Evolutionary conservation across 1,140 invertebrate species (phyloP), one percentile per base, ranked within the genome.

Genomic region (Drosophila sp.): DNA sequence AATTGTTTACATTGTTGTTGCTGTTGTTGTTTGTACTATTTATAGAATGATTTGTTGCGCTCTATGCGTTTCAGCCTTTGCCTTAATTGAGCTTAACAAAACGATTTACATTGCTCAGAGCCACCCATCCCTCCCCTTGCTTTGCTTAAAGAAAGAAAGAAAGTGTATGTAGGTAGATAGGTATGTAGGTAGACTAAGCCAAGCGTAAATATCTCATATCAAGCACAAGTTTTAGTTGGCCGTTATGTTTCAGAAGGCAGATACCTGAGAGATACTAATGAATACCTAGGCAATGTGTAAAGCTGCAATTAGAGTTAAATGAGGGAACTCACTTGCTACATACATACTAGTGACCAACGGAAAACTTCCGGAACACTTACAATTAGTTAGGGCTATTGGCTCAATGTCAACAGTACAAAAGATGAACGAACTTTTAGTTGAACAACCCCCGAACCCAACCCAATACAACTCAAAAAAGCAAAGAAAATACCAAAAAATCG

Each of bases 1-100:
- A 75, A 79, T 79, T 84, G 71, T 66, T 79, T 55, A 66, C 68
- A 60, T 76, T 57, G 56, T 65, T 77, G 55, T 54, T 67, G 60
- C 8, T 35, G 17, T 32, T 35, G 61, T 60, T 69, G 50, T 60
- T 27, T 30, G 56, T 67, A 68, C 58, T 72, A 76, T 72, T 83
- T 81, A 57, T 66, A 84, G 84, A 87, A 89, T 78, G 80, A 89
- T 89, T 89, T 84, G 84, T 80, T 84, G 80, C 84, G 84, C 84
- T 89, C 79, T 67, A 83, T 79, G 67, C 68, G 77, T 78, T 41
- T 58, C 30, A 33, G 56, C 56, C 61, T 62, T 41, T 67, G 68
- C 73, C 70, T 72, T 82, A 84, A 84, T 79, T 84, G 80, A 70
- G 79, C 76, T 72, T 61, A 66, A 74, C 72, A 57, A 84, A 79